Evolutionary conservation across 2,113 vertebrate genomes (phyloP).

Genomic region (Corvus hawaiiensis): DNA sequence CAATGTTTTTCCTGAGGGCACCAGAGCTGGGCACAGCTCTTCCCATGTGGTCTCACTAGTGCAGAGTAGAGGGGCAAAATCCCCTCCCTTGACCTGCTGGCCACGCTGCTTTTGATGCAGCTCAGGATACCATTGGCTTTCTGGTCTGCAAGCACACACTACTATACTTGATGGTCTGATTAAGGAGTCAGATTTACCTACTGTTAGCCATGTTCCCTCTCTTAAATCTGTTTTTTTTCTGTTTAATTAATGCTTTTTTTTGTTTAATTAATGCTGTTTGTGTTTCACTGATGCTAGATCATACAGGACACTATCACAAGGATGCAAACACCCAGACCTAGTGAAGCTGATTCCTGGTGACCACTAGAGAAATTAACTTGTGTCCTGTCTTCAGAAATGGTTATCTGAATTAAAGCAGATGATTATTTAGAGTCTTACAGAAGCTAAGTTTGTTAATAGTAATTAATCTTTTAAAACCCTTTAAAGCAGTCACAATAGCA

Average conservation of each 20-base stretch:
- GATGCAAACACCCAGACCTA: background rate
- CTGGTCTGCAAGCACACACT: background rate
- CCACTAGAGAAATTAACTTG: background rate
- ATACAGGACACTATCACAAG: background rate
- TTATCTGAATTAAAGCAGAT: background rate
- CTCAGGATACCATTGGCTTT: background rate
- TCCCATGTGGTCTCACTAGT: background rate
- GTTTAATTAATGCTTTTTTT: background rate
- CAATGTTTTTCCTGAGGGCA: background rate
- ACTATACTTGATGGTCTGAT: accelerated
- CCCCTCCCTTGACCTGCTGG: accelerated
- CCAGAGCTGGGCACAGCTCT: background rate
- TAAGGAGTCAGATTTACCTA: background rate
- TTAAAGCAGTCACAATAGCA: background rate
- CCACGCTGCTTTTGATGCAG: background rate
- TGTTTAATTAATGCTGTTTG: background rate
- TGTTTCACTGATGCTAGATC: background rate
- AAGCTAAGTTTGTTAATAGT: background rate
- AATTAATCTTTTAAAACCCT: background rate
- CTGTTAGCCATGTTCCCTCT: background rate
- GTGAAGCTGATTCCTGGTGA: background rate
- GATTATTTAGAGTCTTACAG: background rate
- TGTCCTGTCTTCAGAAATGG: background rate
- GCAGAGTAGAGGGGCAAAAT: background rate
- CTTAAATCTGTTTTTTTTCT: background rate